These are phyloP conservation scores for Antigone vipio DNA, from an alignment of 2,113 vertebrate species.

Conservation along the genomic window DNA sequence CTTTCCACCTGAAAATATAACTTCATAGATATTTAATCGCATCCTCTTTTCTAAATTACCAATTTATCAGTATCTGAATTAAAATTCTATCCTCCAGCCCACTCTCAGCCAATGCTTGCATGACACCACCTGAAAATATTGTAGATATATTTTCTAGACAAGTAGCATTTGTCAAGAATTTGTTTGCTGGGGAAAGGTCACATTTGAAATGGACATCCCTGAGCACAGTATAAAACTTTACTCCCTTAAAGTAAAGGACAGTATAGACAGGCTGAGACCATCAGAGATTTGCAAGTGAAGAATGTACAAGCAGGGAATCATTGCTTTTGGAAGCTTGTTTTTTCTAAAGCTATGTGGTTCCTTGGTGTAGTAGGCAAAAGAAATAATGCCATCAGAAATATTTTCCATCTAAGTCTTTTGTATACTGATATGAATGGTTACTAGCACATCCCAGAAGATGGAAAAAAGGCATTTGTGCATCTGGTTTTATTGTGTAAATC, in stretches of 20 bases:
- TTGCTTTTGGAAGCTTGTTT: not conserved
- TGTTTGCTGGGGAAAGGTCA: not conserved
- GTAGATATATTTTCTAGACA: not conserved
- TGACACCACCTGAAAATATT: not conserved
- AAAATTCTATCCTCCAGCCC: not conserved
- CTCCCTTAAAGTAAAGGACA: not conserved
- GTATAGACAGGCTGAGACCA: not conserved
- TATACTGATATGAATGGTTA: not conserved
- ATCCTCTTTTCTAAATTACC: not conserved
- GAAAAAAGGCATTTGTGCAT: not conserved
- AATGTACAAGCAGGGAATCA: not conserved
- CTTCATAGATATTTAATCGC: not conserved
- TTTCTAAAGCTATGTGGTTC: not conserved
- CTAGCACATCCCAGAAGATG: not conserved
- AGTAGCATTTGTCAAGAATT: not conserved
- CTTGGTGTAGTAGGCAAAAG: not conserved
- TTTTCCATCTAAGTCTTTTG: not conserved
- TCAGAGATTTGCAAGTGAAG: not conserved
- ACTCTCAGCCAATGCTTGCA: not conserved
- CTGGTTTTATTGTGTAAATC: not conserved
- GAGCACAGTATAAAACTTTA: not conserved
- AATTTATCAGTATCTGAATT: not conserved
- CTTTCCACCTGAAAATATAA: not conserved
- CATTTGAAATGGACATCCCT: not conserved
- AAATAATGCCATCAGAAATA: not conserved